Base-by-base conservation (phyloP, 2,113 vertebrate genomes). In the Brachyistius frenatus region DNA sequence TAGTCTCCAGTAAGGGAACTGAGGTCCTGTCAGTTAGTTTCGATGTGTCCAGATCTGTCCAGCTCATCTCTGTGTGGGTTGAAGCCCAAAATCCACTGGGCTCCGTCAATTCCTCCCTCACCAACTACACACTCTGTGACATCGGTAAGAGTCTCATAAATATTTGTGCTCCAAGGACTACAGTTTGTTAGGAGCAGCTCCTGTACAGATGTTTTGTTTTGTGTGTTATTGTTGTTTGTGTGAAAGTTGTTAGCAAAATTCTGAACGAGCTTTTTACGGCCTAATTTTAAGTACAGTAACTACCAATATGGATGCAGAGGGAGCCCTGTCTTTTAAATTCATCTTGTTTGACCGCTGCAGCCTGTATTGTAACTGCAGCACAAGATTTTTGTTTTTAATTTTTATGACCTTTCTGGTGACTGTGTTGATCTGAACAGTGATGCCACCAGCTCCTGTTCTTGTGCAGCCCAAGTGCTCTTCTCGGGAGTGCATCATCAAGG, bases 71-170 rank as follows among this genome's bases (percentile, higher is more conserved):
- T 2, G 84, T 94, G 49, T 69, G 66, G 80, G 84, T 93, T 41
- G 30, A 39, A 5, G 52, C 54, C 7, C 5, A 39, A 13, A 95
- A 95, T 44, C 2, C 10, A 2, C 86, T 95, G 64, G 92, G 91
- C 11, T 78, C 73, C 57, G 69, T 11, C 0, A 0, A 2, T 5
- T 93, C 93, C 0, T 2, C 9, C 1, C 1, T 44, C 5, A 7
- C 73, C 30, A 90, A 74, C 62, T 91, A 93, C 80, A 82, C 33
- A 1, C 90, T 94, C 53, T 77, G 58, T 11, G 83, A 95, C 66
- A 95, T 95, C 7, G 92, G 94, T 95, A 83, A 78, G 85, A 61
- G 10, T 9, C 31, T 50, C 5, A 16, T 8, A 35, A 52, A 52
- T 23, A 2, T 15, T 52, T 7, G 6, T 52, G 5, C 31, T 64